A percentile compares a stretch with the other conserved stretches of the same genome.
Evolutionary conservation across 1,140 invertebrate genomes (phyloP).

Genomic region (Zaprionus camerounensis): DNA sequence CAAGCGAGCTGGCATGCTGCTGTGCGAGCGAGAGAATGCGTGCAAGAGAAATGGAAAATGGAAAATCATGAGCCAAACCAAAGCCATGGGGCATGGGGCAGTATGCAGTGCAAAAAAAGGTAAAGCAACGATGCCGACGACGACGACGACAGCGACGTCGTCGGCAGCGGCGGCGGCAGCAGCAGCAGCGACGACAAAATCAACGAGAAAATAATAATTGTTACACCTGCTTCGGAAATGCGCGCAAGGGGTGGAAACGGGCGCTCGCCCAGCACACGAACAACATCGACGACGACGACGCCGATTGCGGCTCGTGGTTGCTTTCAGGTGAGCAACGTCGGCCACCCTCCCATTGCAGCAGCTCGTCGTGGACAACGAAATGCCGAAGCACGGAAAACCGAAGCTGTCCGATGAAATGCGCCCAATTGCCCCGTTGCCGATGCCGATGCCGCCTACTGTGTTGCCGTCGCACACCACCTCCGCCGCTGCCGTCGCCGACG

Average conservation of each 20-base stretch:
- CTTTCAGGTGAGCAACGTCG: slow-evolving; percentile 64
- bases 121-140: slow-evolving; percentile 59
- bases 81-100: slow-evolving; percentile 6
- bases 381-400: slow-evolving; percentile 66
- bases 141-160: slow-evolving; percentile 16
- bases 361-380: slow-evolving; percentile 34
- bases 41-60: slow-evolving; percentile 57
- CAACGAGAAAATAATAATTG: slow-evolving; percentile 83
- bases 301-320: slow-evolving; percentile 39
- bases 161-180: slow-evolving; percentile 23
- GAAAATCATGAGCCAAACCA: slow-evolving; percentile 32
- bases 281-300: slow-evolving; percentile 24
- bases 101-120: slow-evolving; percentile 57
- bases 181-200: slow-evolving; percentile 65
- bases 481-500: neutral
- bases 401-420: slow-evolving; percentile 24
- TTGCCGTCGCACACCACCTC: no score
- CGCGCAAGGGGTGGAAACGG: slow-evolving; percentile 54
- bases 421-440: slow-evolving; percentile 1
- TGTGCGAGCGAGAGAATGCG: slow-evolving; percentile 52
- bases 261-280: slow-evolving; percentile 41
- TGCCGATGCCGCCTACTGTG: neutral
- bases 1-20: slow-evolving; percentile 42
- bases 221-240: slow-evolving; percentile 82
- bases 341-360: slow-evolving; percentile 47